Percentiles rank a stretch among this genome's conserved stretches.
These are phyloP conservation scores for Ornithoptera priamus DNA, from an alignment of 2,888 invertebrate species.

Conservation along the genomic window DNA sequence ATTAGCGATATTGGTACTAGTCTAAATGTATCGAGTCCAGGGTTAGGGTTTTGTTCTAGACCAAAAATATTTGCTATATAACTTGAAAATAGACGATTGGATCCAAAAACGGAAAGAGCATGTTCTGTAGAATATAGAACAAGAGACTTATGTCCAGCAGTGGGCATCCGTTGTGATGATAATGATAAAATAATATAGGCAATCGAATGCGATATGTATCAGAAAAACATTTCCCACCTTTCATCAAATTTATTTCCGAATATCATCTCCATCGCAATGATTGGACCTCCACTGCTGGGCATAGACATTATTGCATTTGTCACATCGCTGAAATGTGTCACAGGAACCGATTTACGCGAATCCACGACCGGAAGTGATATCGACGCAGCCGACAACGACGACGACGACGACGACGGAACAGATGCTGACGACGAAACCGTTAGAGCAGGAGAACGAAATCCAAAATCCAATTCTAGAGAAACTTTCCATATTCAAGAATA, in stretches of 20 bases:
- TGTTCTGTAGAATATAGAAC: too few relatives aligned
- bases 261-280: background rate
- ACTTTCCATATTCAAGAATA: constrained; percentile 64
- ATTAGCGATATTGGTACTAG: too few relatives aligned
- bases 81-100: too few relatives aligned
- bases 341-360: constrained; percentile 60
- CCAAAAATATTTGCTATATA: too few relatives aligned
- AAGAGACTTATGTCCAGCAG: too few relatives aligned
- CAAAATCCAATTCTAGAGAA: constrained; percentile 57
- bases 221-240: too few relatives aligned
- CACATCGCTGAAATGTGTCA: background rate
- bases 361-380: constrained; percentile 35
- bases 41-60: too few relatives aligned
- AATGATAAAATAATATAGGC: too few relatives aligned
- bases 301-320: background rate
- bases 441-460: constrained; percentile 50
- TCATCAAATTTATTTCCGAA: background rate
- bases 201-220: too few relatives aligned
- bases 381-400: constrained; percentile 27
- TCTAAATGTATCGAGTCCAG: too few relatives aligned
- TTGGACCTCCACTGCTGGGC: background rate
- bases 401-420: constrained; percentile 35
- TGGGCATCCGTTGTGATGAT: too few relatives aligned
- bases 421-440: constrained; percentile 32
- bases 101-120: too few relatives aligned